phyloP scores from a whole-genome alignment of 2,888 invertebrate genomes.

The Cremastinae sp. region DNA sequence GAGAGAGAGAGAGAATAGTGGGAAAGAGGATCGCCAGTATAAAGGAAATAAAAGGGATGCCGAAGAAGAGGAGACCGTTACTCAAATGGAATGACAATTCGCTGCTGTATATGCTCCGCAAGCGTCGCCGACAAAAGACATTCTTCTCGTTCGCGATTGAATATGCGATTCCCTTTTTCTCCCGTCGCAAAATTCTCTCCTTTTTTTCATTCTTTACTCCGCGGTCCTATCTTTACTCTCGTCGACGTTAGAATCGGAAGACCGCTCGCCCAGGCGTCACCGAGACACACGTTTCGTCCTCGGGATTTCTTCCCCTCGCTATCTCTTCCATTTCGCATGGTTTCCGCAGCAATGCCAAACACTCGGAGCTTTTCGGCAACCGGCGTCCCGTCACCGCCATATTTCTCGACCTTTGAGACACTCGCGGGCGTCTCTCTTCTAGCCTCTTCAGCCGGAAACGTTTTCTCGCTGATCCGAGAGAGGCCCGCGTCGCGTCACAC shows the following conservation, averaged over 20 bases:
- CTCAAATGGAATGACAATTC: conserved; percentile 76
- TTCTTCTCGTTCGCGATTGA: conserved; percentile 74
- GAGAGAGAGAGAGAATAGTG: conserved; percentile 36
- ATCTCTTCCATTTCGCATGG: conserved; percentile 42
- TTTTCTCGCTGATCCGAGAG: too few species aligned
- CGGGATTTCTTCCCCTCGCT: conserved; percentile 41
- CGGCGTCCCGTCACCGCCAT: conserved; percentile 24
- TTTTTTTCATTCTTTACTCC: conserved; percentile 27
- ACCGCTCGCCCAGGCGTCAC: conserved; percentile 50
- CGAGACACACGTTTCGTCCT: conserved; percentile 53
- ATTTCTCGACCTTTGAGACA: conserved; percentile 11
- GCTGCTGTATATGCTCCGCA: conserved; percentile 64
- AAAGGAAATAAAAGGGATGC: conserved; percentile 50
- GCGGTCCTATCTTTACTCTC: conserved; percentile 25
- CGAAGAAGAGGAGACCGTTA: conserved; percentile 65
- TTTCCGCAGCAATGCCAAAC: conserved; percentile 39
- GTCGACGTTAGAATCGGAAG: conserved; percentile 36
- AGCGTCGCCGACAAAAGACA: conserved; percentile 74
- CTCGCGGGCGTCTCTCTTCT: neutral
- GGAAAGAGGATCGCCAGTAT: conserved; percentile 51
- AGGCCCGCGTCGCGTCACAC: too few species aligned
- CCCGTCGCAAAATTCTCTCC: conserved; percentile 26
- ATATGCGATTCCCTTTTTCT: conserved; percentile 71
- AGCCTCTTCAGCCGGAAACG: too few species aligned
- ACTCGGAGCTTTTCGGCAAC: conserved; percentile 11